Evolutionary conservation across 2,797 vertebrate genomes (phyloP).

Genomic region (Zalophus californianus): DNA sequence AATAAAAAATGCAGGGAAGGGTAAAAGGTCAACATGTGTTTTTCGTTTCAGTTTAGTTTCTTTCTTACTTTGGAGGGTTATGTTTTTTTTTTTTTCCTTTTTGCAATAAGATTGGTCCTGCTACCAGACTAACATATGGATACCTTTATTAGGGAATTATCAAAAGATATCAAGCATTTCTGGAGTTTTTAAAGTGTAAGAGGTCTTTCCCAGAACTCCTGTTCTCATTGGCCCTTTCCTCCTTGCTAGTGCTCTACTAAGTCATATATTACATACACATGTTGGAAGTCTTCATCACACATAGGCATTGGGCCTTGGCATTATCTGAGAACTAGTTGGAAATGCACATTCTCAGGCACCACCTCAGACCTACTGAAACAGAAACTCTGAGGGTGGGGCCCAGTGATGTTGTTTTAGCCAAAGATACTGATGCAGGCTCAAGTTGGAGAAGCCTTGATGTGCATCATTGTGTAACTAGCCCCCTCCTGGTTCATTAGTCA

Average conservation of each 20-base stretch:
- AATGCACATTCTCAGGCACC: background rate
- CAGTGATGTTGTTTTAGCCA: background rate
- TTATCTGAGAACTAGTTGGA: background rate
- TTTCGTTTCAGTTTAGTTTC: constrained; percentile 59
- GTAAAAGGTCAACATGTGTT: constrained; percentile 49
- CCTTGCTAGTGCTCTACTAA: background rate
- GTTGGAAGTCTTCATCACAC: background rate
- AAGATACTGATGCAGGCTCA: background rate
- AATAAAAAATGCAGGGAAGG: constrained; percentile 28
- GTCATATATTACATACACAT: background rate
- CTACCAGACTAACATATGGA: constrained; percentile 41
- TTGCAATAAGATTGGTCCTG: constrained; percentile 54
- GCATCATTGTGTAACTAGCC: background rate
- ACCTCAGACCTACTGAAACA: background rate
- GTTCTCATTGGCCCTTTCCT: background rate
- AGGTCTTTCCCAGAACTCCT: background rate
- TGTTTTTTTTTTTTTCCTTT: constrained; percentile 40
- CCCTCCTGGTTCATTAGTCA: background rate
- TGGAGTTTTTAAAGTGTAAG: background rate
- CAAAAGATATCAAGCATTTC: constrained; percentile 40
- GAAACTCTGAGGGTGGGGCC: background rate
- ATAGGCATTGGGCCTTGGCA: background rate
- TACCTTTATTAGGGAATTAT: constrained; percentile 57
- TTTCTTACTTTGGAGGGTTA: constrained; percentile 57
- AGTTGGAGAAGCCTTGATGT: background rate